These are phyloP conservation scores for Thera britannica DNA, from an alignment of 2,888 invertebrate genomes.

Conservation along the genomic window DNA sequence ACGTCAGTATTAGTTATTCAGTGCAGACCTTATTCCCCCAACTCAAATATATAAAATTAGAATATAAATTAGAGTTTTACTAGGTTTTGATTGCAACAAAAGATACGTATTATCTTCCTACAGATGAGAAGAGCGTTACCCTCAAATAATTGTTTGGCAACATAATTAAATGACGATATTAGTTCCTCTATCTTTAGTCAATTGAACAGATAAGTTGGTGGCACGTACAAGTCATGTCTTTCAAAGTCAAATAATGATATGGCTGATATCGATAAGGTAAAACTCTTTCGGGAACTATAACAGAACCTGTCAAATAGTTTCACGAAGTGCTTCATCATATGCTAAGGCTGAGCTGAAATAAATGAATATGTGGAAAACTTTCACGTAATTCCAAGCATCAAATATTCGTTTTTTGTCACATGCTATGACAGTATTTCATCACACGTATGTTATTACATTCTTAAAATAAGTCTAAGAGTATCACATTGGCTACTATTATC, in stretches of 20 bases:
- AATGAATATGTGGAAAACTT: conserved; percentile 7
- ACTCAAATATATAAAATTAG: too few relatives aligned
- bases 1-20: too few relatives aligned
- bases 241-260: conserved; percentile 2
- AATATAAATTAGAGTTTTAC: too few relatives aligned
- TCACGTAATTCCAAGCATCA: neutral
- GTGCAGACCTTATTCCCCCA: too few relatives aligned
- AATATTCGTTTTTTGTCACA: neutral
- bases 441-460: neutral
- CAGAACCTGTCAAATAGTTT: conserved; percentile 19
- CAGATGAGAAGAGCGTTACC: too few relatives aligned
- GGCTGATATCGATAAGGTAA: conserved; percentile 8
- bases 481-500: too few relatives aligned
- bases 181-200: too few relatives aligned
- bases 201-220: neutral
- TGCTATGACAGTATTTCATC: neutral
- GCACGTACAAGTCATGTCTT: neutral
- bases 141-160: too few relatives aligned
- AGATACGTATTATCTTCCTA: too few relatives aligned
- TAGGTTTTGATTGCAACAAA: too few relatives aligned
- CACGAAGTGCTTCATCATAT: conserved; percentile 15
- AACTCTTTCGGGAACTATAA: conserved; percentile 14
- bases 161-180: too few relatives aligned
- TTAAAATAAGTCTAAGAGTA: neutral
- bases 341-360: conserved; percentile 5